phyloP scores from a whole-genome alignment of 2,888 invertebrate genomes.

The Bombylius discolor region DNA sequence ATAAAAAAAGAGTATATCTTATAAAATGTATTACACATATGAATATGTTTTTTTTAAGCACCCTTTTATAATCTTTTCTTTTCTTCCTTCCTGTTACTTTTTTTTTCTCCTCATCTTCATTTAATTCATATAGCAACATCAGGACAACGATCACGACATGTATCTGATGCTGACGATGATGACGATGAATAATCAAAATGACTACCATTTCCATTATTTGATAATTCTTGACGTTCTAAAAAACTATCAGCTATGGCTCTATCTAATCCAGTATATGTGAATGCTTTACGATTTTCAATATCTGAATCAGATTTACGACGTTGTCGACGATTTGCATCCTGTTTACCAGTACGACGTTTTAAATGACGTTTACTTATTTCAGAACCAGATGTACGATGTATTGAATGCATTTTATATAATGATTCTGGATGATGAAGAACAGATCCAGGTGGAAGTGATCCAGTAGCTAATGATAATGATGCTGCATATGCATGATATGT shows the following conservation, averaged over 20 bases:
- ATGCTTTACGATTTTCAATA: constrained; percentile 25
- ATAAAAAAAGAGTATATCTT: too few species aligned
- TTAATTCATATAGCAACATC: constrained; percentile 28
- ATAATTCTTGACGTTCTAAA: constrained; percentile 31
- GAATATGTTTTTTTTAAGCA: neutral
- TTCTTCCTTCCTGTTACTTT: too few species aligned
- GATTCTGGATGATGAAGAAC: constrained; percentile 4
- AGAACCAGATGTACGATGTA: constrained; percentile 18
- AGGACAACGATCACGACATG: constrained; percentile 15
- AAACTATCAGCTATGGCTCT: constrained; percentile 34
- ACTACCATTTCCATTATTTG: constrained; percentile 22
- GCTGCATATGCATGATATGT: neutral
- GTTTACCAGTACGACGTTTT: constrained; percentile 19
- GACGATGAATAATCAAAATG: constrained; percentile 25
- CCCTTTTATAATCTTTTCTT: neutral
- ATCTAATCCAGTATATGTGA: constrained; percentile 33
- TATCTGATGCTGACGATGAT: constrained; percentile 19
- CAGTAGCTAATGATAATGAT: neutral
- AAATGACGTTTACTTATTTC: constrained; percentile 19
- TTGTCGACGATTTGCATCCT: constrained; percentile 26
- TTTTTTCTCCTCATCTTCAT: neutral
- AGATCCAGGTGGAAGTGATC: neutral
- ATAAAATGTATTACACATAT: too few species aligned
- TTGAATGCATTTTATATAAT: constrained; percentile 1
- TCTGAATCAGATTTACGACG: constrained; percentile 33